A percentile compares a stretch with the other conserved stretches of the same genome.
These are phyloP conservation scores for Sweltsa coloradensis DNA, from an alignment of 1,140 invertebrate species.

Conservation along the genomic window DNA sequence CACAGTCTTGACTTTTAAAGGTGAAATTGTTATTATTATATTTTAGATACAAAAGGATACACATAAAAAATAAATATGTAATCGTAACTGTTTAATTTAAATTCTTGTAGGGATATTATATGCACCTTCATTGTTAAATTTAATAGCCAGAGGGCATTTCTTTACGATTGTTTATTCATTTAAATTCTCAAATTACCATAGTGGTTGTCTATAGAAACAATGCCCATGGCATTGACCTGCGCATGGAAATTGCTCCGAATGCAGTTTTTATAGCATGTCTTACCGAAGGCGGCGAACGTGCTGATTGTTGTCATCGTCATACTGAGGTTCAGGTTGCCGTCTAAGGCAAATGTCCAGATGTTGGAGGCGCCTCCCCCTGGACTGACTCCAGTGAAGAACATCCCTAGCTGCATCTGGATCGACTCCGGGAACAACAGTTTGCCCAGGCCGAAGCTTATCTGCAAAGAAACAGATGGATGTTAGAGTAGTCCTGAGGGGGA, in stretches of 20 bases:
- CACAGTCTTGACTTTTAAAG: no score
- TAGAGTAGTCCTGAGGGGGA: slow-evolving; percentile 80
- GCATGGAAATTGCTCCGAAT: not conserved
- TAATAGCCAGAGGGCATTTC: not conserved
- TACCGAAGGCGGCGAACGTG: slow-evolving; percentile 71
- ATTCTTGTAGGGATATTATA: no score
- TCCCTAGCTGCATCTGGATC: slow-evolving; percentile 62
- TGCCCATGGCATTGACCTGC: not conserved
- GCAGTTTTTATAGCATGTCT: slow-evolving; percentile 22
- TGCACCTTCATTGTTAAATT: not conserved
- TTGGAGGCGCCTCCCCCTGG: slow-evolving; percentile 93
- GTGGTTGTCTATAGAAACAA: not conserved
- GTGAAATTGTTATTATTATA: no score
- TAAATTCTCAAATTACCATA: not conserved
- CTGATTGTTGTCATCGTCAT: slow-evolving; percentile 88
- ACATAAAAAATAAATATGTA: no score
- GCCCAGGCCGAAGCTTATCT: slow-evolving; percentile 68
- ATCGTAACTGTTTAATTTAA: no score
- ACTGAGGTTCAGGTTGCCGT: slow-evolving; percentile 79
- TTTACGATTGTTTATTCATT: not conserved
- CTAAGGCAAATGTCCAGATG: slow-evolving; percentile 81
- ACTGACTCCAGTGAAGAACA: slow-evolving; percentile 84
- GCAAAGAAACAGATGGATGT: slow-evolving; percentile 47
- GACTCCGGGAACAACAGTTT: slow-evolving; percentile 55
- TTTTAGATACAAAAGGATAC: no score